phyloP scores from a whole-genome alignment of 2,888 invertebrate genomes.

The Tipula helvola region DNA sequence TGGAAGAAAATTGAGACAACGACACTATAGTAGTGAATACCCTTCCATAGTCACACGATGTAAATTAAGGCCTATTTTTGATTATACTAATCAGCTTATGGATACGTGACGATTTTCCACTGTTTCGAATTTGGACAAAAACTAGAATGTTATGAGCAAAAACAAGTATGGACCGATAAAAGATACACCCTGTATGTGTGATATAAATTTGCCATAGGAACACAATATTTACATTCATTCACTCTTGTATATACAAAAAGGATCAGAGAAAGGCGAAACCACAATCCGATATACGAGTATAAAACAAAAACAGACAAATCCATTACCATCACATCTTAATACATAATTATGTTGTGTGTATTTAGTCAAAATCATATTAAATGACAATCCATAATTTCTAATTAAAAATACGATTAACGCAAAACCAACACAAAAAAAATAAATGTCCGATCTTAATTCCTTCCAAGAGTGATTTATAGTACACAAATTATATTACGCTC shows the following conservation, averaged over 20 bases:
- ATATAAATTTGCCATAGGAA: background rate
- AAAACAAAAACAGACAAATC: background rate
- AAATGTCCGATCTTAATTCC: background rate
- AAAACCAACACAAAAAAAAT: background rate
- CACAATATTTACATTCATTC: background rate
- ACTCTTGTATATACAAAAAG: background rate
- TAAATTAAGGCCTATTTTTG: too few species aligned
- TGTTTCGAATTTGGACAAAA: background rate
- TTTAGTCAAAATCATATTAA: background rate
- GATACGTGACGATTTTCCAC: too few species aligned
- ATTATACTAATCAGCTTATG: too few species aligned
- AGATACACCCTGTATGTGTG: too few species aligned
- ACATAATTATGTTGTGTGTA: background rate
- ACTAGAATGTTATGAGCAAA: background rate
- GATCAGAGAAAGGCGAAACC: background rate
- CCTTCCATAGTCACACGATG: too few species aligned
- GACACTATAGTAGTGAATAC: too few species aligned
- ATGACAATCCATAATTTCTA: background rate
- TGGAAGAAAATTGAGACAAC: too few species aligned
- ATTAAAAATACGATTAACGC: background rate
- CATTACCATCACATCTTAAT: background rate
- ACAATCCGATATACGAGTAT: background rate
- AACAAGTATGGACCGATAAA: background rate
- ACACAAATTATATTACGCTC: background rate
- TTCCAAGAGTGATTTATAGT: background rate